Base-by-base conservation (phyloP, 2,113 vertebrate species). In the Oryzias curvinotus region DNA sequence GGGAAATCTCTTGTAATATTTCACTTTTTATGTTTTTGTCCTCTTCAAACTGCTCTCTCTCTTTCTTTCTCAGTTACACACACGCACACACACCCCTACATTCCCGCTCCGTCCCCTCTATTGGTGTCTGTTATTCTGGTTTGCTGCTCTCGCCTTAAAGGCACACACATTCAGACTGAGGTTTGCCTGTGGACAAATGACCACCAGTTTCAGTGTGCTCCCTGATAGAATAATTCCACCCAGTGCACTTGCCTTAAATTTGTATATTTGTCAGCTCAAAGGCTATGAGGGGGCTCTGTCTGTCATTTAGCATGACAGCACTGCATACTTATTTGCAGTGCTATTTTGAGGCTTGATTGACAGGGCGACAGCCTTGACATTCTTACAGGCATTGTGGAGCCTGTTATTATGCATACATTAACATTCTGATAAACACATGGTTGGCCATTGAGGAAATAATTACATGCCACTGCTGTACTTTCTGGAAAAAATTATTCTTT, bases 401-500 rank as follows among this genome's bases (percentile, higher is more conserved):
- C 95, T 96, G 95, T 95, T 96, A 96, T 98, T 97, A 98, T 92
- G 93, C 93, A 91, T 94, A 94, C 96, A 97, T 98, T 98, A 97
- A 96, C 96, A 97, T 98, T 97, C 95, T 93, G 94, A 96, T 96
- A 97, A 96, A 98, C 95, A 95, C 95, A 94, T 91, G 87, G 93
- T 91, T 80, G 91, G 68, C 92, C 92, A 91, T 91, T 93, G 92
- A 93, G 91, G 93, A 94, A 95, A 94, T 98, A 97, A 98, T 98
- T 96, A 94, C 94, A 95, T 93, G 93, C 93, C 95, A 94, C 94
- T 94, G 92, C 89, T 93, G 87, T 89, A 81, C 91, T 88, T 91
- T 91, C 91, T 93, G 91, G 91, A 91, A 91, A 91, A 68, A 77
- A 68, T 26, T 21, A 7, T 61, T 5, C 59, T 77, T 72, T 66